Base-by-base conservation (phyloP, 2,797 vertebrate species). In the Poeciliopsis gracilis region DNA sequence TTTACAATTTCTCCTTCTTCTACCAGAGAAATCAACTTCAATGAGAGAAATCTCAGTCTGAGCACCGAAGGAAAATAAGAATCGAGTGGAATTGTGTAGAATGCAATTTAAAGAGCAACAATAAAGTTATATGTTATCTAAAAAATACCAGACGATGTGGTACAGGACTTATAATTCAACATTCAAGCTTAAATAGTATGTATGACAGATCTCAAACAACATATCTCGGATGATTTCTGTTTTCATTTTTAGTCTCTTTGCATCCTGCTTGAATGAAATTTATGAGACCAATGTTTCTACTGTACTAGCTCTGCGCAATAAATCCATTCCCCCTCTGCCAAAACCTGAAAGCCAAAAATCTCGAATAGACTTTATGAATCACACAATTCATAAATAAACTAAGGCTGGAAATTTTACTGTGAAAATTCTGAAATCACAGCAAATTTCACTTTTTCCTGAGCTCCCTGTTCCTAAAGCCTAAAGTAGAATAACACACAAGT, bases 91-190 rank as follows among this genome's bases (percentile, higher is more conserved):
- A 53, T 25, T 53, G 51, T 53, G 51, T 53, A 53, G 51, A 23
- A 53, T 25, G 20, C 49, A 53, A 53, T 53, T 53, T 53, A 20
- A 75, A 88, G 91, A 86, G 88, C 86, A 85, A 92, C 72, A 23
- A 88, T 79, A 46, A 89, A 91, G 88, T 87, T 88, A 91, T 75
- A 69, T 78, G 84, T 91, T 85, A 25, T 23, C 20, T 53, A 53
- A 85, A 86, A 87, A 81, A 81, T 75, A 49, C 75, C 72, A 85
- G 84, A 86, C 85, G 73, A 67, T 72, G 79, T 45, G 77, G 79
- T n/a, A 4, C 51, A 79, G n/a, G 20, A 49, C 72, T 75, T 18
- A 36, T 81, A 33, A 30, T 66, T 76, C 8, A 30, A 57, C 2
- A 10, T n/a, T 11, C 53, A 80, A 41, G 71, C 51, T 28, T 25